A percentile compares a stretch with the other conserved stretches of the same genome.
phyloP scores from a whole-genome alignment of 2,888 invertebrate species.

The Zhuqinia jingwanae region DNA sequence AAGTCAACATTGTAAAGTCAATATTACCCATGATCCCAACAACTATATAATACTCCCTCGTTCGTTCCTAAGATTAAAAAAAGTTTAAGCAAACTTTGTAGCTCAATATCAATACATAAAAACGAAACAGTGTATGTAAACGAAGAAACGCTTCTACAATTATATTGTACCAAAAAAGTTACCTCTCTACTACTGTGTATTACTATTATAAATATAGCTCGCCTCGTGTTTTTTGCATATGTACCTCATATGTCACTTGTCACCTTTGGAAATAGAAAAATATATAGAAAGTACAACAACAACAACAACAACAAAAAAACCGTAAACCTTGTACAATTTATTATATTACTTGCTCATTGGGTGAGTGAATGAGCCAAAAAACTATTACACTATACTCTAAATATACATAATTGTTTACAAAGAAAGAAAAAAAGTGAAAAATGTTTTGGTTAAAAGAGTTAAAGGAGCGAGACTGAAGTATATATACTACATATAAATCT shows the following conservation, averaged over 20 bases:
- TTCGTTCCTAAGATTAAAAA: too few relatives aligned
- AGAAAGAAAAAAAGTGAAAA: neutral
- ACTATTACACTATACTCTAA: too few relatives aligned
- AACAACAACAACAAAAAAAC: neutral
- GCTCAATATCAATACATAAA: too few relatives aligned
- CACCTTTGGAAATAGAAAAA: slow-evolving; percentile 27
- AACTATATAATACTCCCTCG: slow-evolving; percentile 13
- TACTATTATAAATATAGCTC: neutral
- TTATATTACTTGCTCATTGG: neutral
- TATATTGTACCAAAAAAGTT: neutral
- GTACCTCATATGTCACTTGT: slow-evolving; percentile 41
- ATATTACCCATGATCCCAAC: too few relatives aligned
- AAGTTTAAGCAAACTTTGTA: neutral
- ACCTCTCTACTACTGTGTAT: too few relatives aligned
- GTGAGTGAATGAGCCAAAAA: slow-evolving; percentile 5
- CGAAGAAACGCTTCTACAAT: slow-evolving; percentile 13
- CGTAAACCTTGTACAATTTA: slow-evolving; percentile 26
- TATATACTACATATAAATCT: too few relatives aligned
- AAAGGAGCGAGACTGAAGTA: too few relatives aligned
- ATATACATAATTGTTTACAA: too few relatives aligned
- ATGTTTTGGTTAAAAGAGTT: neutral
- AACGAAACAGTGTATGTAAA: too few relatives aligned
- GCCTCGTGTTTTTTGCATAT: neutral
- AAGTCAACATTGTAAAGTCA: slow-evolving; percentile 13
- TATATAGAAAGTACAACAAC: slow-evolving; percentile 36